Evolutionary conservation across 2,113 vertebrate species (phyloP), one percentile per base, ranked within the genome.

Genomic region (Papio anubis): DNA sequence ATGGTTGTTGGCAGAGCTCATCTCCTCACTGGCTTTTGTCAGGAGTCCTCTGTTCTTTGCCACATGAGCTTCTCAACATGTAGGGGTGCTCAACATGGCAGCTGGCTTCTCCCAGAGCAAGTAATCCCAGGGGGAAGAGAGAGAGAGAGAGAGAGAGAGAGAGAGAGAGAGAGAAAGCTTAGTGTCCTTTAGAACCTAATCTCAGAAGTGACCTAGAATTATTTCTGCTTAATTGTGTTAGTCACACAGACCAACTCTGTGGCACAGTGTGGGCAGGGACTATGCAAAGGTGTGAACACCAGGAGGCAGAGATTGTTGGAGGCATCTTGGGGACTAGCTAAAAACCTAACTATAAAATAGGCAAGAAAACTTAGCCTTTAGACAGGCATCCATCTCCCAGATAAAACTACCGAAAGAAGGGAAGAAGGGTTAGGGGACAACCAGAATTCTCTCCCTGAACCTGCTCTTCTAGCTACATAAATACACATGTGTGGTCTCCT

Each of bases 301-400:
- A 91, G 21, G 64, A n/a, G 38, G 38, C 9, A 79, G 76, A 83
- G 18, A 35, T 9, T 1, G 2, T 12, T 82, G 14, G n/a, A 43
- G 50, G 12, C 50, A 52, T 38, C 79, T 16, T 38, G 79, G n/a
- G 95, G 38, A 38, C 40, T 88, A 48, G 35, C 70, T 88, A 35
- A 68, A 17, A 45, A 32, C 10, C 30, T 52, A 66, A 43, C 6
- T 35, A 17, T 35, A 25, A 79, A 70, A 66, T 50, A 95, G 45
- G 10, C 38, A 8, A 88, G 38, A 80, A 89, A 61, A 96, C 32
- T 35, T 40, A 68, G 75, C 88, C 64, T 88, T 78, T 45, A 87
- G 61, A 18, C 35, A 59, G 43, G 57, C 21, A 55, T 18, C 61
- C 10, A 18, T 75, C 7, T 94, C 75, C 30, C 25, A 90, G 40